Conservation (phyloP, 2,888 invertebrate genomes). For the Hydriomena furcata region DNA sequence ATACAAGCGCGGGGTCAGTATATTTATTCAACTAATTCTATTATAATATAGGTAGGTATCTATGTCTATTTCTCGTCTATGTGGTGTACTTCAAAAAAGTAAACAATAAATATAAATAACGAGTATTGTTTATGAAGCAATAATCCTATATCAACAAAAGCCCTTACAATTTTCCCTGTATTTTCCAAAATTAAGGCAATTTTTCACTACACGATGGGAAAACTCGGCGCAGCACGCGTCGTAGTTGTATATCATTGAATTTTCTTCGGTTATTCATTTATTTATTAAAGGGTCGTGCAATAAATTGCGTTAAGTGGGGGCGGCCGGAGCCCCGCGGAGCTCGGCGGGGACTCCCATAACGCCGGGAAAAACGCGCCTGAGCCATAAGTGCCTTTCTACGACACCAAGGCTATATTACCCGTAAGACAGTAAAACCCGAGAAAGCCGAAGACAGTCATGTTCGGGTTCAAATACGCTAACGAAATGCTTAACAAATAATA, state of each 20-base stretch:
- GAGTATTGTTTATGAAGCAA: constrained; percentile 25
- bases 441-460: constrained; percentile 5
- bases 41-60: no score
- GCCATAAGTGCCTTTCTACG: constrained; percentile 79
- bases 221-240: constrained; percentile 54
- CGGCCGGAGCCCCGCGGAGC: constrained; percentile 73
- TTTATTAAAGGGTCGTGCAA: constrained; percentile 81
- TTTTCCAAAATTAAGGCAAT: constrained; percentile 57
- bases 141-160: constrained; percentile 21
- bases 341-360: constrained; percentile 75
- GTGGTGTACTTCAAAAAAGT: background rate
- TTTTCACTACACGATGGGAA: constrained; percentile 52
- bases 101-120: constrained; percentile 11
- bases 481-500: constrained; percentile 6
- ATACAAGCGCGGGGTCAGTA: constrained; percentile 1
- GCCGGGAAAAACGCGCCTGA: constrained; percentile 72
- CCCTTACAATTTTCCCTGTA: constrained; percentile 31
- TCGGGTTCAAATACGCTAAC: constrained; percentile 1
- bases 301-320: constrained; percentile 84
- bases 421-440: constrained; percentile 4
- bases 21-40: no score
- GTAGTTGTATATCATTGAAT: constrained; percentile 77
- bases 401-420: constrained; percentile 63
- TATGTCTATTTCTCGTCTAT: background rate
- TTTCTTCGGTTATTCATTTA: constrained; percentile 81